Conservation (phyloP, 2,888 invertebrate species). For the Drosophila neotestacea region DNA sequence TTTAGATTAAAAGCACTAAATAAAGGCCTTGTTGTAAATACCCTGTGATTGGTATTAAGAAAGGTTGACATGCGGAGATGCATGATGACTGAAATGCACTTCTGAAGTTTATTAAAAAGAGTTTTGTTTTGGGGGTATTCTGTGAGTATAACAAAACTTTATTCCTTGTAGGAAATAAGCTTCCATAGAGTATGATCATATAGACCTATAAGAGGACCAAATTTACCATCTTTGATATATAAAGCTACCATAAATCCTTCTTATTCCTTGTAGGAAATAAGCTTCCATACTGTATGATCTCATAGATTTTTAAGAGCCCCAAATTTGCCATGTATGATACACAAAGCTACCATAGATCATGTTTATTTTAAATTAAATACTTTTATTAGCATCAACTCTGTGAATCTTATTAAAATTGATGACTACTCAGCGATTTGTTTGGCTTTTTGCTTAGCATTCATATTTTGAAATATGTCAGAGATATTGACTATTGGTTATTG, state of each 20-base stretch:
- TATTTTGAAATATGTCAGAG: constrained; percentile 5
- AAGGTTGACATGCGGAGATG: no score
- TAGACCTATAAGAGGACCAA: background rate
- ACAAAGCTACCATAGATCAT: background rate
- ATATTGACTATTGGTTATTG: constrained; percentile 27
- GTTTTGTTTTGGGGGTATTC: no score
- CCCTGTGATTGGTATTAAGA: background rate
- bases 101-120: no score
- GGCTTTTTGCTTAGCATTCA: constrained; percentile 37
- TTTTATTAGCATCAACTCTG: constrained; percentile 5
- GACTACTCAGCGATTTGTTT: constrained; percentile 24
- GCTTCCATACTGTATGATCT: background rate
- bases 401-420: background rate
- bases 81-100: no score
- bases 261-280: no score
- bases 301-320: background rate
- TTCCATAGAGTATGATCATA: background rate
- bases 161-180: no score
- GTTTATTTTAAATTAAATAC: background rate
- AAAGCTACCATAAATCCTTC: no score
- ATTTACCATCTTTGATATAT: no score
- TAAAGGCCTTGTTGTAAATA: background rate
- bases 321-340: no score
- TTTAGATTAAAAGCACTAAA: background rate
- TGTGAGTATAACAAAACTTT: no score